Evolutionary conservation across 2,888 invertebrate genomes (phyloP).

Genomic region (Eilema griseolum): DNA sequence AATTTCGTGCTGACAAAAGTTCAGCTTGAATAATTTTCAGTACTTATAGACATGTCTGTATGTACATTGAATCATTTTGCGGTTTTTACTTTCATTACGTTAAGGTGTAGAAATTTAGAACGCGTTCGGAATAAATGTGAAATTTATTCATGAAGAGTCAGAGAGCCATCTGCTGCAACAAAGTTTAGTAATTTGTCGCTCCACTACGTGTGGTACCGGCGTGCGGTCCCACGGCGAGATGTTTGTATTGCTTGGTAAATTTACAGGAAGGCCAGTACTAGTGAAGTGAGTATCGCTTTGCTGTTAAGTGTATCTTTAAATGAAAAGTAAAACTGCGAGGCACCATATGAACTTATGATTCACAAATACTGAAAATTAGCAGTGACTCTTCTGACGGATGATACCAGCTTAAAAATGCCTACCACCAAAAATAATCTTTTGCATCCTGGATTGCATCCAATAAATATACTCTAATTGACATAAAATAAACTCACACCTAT

Average conservation of each 20-base stretch:
- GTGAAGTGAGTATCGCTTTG: background rate
- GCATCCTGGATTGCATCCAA: too few relatives aligned
- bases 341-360: too few relatives aligned
- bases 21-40: background rate
- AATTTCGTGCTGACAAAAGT: background rate
- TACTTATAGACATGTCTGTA: background rate
- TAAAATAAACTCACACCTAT: too few relatives aligned
- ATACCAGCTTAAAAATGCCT: too few relatives aligned
- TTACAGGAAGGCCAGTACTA: background rate
- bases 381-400: too few relatives aligned
- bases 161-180: background rate
- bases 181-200: slow-evolving; percentile 18
- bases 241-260: background rate
- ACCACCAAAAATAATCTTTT: too few relatives aligned
- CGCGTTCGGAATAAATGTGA: slow-evolving; percentile 1
- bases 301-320: background rate
- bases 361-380: too few relatives aligned
- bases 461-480: too few relatives aligned
- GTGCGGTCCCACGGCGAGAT: background rate
- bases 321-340: background rate
- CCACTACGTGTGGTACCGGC: slow-evolving; percentile 10
- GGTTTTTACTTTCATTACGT: background rate
- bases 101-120: background rate
- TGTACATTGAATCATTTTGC: background rate
- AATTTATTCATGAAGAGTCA: slow-evolving; percentile 7